phyloP scores from a whole-genome alignment of 2,113 vertebrate species.

The Phylloscopus whistleri region DNA sequence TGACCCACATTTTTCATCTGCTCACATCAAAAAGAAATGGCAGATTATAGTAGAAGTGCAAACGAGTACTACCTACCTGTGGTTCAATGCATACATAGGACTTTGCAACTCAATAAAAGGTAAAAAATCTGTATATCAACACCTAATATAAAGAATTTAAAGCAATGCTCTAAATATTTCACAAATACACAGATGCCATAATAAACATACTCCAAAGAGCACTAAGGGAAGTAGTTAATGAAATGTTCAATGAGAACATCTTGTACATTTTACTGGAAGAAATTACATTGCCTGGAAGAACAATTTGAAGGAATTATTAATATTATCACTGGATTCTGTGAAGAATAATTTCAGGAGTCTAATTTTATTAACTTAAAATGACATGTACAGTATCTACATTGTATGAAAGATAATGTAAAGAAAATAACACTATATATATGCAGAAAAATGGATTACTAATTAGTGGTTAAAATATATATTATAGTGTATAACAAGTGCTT shows the following conservation, averaged over 20 bases:
- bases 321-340: not conserved
- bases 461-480: not conserved
- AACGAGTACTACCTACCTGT: not conserved
- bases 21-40: not conserved
- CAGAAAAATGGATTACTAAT: not conserved
- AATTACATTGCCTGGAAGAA: slow-evolving; percentile 12
- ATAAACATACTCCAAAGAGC: not conserved
- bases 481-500: not conserved
- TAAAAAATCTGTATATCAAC: not conserved
- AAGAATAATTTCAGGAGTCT: slow-evolving; percentile 22
- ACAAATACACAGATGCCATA: not conserved
- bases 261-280: slow-evolving; percentile 30
- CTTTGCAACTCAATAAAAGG: not conserved
- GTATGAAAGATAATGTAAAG: not conserved
- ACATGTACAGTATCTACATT: not conserved
- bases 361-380: slow-evolving; percentile 28
- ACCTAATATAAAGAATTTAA: not conserved
- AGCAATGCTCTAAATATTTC: not conserved
- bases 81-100: not conserved
- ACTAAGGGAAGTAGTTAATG: not conserved
- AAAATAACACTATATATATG: not conserved
- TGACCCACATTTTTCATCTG: slow-evolving; percentile 32
- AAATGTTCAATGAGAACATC: slow-evolving; percentile 29
- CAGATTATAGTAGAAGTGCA: not conserved
- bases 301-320: slow-evolving; percentile 40